Conservation (phyloP, 1,140 invertebrate genomes). For the Elymnias hypermnestra region DNA sequence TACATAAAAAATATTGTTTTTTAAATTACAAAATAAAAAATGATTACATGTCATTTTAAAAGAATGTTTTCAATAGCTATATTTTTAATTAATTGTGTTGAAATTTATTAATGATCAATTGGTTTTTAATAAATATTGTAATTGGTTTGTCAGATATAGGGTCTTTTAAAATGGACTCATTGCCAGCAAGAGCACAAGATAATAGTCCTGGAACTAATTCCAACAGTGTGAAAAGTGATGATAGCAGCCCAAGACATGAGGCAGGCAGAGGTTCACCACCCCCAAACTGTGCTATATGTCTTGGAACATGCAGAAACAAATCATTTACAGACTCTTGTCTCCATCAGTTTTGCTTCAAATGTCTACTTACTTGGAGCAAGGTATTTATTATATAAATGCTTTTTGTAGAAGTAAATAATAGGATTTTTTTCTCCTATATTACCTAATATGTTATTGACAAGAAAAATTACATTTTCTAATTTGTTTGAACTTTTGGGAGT, state of each 20-base stretch:
- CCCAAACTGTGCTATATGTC: constrained; percentile 93
- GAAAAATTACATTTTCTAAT: too few species aligned
- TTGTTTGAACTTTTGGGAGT: too few species aligned
- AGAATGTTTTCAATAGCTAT: too few species aligned
- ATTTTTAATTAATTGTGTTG: too few species aligned
- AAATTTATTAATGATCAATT: too few species aligned
- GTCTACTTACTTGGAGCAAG: constrained; percentile 95
- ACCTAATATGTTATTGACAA: too few species aligned
- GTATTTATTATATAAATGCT: too few species aligned
- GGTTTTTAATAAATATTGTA: neutral
- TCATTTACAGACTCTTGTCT: constrained; percentile 94
- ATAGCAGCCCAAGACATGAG: constrained; percentile 45
- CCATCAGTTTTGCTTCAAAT: constrained; percentile 96
- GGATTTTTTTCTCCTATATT: too few species aligned
- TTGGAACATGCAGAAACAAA: constrained; percentile 90
- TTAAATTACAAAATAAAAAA: too few species aligned
- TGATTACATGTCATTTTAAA: too few species aligned
- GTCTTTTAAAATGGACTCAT: constrained; percentile 40
- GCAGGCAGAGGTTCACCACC: constrained; percentile 80
- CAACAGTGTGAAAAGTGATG: constrained; percentile 57
- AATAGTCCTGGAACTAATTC: constrained; percentile 45
- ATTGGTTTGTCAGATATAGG: neutral
- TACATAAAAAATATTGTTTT: too few species aligned
- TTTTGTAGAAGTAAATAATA: too few species aligned
- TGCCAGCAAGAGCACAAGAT: constrained; percentile 39